Evolutionary conservation across 2,888 invertebrate genomes (phyloP).

Genomic region (Hirtodrosophila cameraria): DNA sequence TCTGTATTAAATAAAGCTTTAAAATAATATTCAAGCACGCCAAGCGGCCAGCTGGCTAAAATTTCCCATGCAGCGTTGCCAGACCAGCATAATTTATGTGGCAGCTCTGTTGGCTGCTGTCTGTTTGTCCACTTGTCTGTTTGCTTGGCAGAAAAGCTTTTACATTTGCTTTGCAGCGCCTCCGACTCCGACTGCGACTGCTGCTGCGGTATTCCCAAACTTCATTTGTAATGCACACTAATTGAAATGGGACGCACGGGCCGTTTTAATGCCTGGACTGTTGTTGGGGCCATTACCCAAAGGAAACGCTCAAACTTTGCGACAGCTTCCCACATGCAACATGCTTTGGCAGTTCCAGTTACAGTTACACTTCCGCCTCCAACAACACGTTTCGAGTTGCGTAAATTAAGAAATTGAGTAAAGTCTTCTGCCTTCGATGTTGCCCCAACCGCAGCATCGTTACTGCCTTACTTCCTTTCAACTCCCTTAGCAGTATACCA

Average conservation of each 20-base stretch:
- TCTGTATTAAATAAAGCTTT: constrained; percentile 2
- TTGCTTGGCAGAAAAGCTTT: too few relatives aligned
- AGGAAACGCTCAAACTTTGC: constrained; percentile 37
- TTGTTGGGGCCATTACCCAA: constrained; percentile 32
- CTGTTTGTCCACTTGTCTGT: too few relatives aligned
- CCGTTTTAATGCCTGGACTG: constrained; percentile 71
- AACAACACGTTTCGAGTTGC: constrained; percentile 72
- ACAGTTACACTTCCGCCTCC: constrained; percentile 35
- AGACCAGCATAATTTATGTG: constrained; percentile 23
- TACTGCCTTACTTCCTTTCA: not conserved
- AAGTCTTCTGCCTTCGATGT: constrained; percentile 6
- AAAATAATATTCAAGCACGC: constrained; percentile 27
- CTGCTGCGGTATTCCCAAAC: constrained; percentile 70
- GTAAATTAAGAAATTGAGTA: constrained; percentile 76
- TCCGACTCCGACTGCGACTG: not conserved
- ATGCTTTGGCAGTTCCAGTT: constrained; percentile 18
- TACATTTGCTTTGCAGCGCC: not conserved
- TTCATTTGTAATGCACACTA: constrained; percentile 79
- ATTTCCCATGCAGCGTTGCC: constrained; percentile 48
- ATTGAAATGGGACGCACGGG: constrained; percentile 76
- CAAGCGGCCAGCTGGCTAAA: constrained; percentile 34
- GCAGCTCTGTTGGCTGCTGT: constrained; percentile 1
- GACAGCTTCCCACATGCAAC: constrained; percentile 14
- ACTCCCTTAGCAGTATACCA: not conserved
- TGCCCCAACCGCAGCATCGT: not conserved